Conservation (phyloP, 2,113 vertebrate genomes). For the Ursus arctos region DNA sequence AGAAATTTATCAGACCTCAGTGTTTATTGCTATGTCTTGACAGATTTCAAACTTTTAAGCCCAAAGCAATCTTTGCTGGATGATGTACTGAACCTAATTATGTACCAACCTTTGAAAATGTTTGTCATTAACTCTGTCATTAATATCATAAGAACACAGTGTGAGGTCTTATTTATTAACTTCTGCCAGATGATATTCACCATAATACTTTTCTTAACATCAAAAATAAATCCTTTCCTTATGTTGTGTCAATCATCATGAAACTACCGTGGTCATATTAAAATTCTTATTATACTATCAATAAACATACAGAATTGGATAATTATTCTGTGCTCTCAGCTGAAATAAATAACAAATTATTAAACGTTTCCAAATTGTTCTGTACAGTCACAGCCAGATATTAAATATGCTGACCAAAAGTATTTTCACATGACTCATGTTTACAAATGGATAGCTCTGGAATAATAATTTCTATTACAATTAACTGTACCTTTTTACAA, state of each 20-base stretch:
- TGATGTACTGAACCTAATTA: neutral
- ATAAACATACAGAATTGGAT: neutral
- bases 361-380: neutral
- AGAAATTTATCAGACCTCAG: neutral
- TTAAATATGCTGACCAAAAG: neutral
- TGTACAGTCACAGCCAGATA: neutral
- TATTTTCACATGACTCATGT: constrained; percentile 22
- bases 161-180: neutral
- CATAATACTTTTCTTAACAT: neutral
- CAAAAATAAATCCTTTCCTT: neutral
- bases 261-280: neutral
- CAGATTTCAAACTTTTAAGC: constrained; percentile 45
- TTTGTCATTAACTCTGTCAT: neutral
- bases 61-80: constrained; percentile 24
- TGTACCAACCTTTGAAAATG: neutral
- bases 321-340: neutral
- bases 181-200: neutral
- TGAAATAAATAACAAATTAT: constrained; percentile 38
- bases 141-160: neutral
- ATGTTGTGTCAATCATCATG: neutral
- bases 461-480: neutral
- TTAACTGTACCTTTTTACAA: neutral
- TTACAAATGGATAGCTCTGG: neutral
- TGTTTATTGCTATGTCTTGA: neutral
- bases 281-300: neutral